These are phyloP conservation scores for Hylyphantes graminicola DNA, from an alignment of 1,140 invertebrate genomes.

Conservation along the genomic window DNA sequence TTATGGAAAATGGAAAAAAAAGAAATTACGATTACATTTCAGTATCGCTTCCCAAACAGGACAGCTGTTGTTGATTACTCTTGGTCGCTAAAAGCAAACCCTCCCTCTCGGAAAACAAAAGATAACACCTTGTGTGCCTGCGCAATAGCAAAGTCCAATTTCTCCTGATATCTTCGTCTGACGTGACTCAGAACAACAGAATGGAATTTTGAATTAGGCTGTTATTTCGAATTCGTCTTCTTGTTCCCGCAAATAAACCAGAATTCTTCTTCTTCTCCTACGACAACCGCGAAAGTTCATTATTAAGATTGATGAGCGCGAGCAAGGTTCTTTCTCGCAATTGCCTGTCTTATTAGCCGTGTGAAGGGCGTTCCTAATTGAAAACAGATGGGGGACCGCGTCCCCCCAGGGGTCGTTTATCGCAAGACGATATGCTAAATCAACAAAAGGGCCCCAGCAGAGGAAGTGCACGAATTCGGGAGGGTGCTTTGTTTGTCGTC, in stretches of 20 bases:
- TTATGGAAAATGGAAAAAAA: background rate
- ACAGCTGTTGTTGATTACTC: no score
- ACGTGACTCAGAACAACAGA: slow-evolving; percentile 4
- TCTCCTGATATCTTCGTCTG: slow-evolving; percentile 12
- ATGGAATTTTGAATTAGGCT: no score
- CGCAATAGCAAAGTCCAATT: slow-evolving; percentile 18
- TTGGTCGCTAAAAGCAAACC: no score
- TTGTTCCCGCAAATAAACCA: no score
- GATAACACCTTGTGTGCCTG: slow-evolving; percentile 26
- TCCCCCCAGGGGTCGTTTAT: slow-evolving; percentile 10
- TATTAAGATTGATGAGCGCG: no score
- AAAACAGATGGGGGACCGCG: slow-evolving; percentile 2
- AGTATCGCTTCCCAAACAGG: slow-evolving; percentile 3
- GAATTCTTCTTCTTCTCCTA: no score
- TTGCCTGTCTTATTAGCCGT: slow-evolving; percentile 5
- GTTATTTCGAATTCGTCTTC: no score
- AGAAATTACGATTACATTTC: slow-evolving; percentile 40
- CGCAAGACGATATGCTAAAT: slow-evolving; percentile 38
- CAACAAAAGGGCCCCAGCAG: slow-evolving; percentile 9
- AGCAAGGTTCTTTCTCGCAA: background rate
- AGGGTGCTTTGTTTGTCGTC: no score
- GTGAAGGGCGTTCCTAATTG: background rate
- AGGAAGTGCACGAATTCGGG: no score
- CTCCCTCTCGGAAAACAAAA: slow-evolving; percentile 2
- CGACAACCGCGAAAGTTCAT: no score